Evolutionary conservation across 2,113 vertebrate genomes (phyloP).

Genomic region (Nothocercus nigrocapillus): DNA sequence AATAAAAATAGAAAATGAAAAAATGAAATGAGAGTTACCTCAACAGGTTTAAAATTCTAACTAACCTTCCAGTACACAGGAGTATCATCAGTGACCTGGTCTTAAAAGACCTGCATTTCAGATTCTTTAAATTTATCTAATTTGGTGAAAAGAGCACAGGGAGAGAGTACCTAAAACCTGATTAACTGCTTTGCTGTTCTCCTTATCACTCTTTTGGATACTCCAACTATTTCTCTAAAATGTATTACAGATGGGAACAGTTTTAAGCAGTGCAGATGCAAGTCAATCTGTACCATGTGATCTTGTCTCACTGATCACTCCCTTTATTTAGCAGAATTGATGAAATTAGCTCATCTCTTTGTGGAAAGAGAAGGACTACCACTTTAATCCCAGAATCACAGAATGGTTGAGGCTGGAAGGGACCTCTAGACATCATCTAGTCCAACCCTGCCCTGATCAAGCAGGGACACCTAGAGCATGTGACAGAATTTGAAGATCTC

Average conservation of each 20-base stretch:
- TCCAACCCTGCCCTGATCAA: too few species aligned
- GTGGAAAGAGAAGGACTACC: not conserved
- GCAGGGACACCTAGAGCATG: too few species aligned
- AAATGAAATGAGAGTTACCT: not conserved
- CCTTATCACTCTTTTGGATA: not conserved
- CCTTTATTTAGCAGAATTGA: not conserved
- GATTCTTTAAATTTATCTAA: not conserved
- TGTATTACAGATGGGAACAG: not conserved
- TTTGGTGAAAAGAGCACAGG: not conserved
- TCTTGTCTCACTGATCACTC: not conserved
- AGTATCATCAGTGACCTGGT: not conserved
- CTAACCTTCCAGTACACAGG: not conserved
- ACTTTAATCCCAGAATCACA: not conserved
- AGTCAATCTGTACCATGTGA: not conserved
- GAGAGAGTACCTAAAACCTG: not conserved
- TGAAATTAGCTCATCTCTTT: not conserved
- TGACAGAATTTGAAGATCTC: too few species aligned
- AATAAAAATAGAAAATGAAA: not conserved
- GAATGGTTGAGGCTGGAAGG: too few species aligned
- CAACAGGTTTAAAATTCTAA: not conserved
- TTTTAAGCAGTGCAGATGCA: not conserved
- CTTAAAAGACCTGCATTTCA: not conserved
- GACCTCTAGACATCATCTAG: too few species aligned
- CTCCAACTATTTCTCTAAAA: accelerated
- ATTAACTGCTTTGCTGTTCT: not conserved